Evolutionary conservation across 2,113 vertebrate genomes (phyloP).

Genomic region (Percina caprodes): DNA sequence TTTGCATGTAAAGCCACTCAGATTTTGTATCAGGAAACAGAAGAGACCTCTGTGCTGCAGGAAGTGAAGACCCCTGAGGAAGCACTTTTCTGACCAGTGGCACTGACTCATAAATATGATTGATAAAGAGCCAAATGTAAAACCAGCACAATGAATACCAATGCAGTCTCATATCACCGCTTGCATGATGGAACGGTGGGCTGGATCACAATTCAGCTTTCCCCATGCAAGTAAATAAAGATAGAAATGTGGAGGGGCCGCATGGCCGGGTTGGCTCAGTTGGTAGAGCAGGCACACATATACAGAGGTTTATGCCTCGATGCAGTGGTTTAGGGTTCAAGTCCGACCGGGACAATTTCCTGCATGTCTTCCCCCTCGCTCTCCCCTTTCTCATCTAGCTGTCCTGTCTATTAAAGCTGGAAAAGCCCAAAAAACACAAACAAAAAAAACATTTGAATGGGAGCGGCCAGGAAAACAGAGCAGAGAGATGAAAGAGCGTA

Average conservation of each 20-base stretch:
- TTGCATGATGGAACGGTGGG: slow-evolving; percentile 48
- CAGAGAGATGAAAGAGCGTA: slow-evolving; percentile 1
- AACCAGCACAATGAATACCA: slow-evolving; percentile 57
- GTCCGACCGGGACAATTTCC: no score
- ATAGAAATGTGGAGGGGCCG: slow-evolving; percentile 19
- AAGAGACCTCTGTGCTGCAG: slow-evolving; percentile 9
- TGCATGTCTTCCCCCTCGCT: no score
- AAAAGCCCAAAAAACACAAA: no score
- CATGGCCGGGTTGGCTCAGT: no score
- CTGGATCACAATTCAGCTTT: slow-evolving; percentile 58
- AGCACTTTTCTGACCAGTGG: background rate
- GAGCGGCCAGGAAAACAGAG: background rate
- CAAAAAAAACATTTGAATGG: no score
- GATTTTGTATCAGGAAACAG: background rate
- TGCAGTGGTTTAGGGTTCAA: no score
- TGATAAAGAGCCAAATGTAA: slow-evolving; percentile 62
- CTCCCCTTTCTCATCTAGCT: no score
- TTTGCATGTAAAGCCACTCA: background rate
- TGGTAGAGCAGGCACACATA: no score
- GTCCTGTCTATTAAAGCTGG: no score
- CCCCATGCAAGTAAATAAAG: slow-evolving; percentile 24
- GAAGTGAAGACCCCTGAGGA: slow-evolving; percentile 36
- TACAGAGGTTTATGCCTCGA: no score
- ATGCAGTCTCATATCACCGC: slow-evolving; percentile 49
- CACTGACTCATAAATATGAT: slow-evolving; percentile 64